phyloP scores from a whole-genome alignment of 2,888 invertebrate species.

The Saturnia pavonia region DNA sequence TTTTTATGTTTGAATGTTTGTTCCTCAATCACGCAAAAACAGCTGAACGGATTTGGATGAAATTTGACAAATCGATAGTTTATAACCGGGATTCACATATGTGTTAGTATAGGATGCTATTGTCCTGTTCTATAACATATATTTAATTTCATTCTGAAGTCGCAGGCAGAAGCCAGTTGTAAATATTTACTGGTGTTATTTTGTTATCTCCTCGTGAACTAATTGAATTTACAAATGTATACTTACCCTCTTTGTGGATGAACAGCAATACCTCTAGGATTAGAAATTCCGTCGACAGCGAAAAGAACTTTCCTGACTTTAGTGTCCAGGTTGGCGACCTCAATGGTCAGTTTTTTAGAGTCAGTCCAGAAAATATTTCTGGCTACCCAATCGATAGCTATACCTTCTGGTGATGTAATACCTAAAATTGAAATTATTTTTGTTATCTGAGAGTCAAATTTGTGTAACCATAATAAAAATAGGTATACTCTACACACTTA shows the following conservation, averaged over 20 bases:
- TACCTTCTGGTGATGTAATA: constrained; percentile 94
- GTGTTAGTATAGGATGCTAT: too few species aligned
- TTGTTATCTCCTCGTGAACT: not conserved
- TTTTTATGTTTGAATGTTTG: too few species aligned
- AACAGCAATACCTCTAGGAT: constrained; percentile 97
- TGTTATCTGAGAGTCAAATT: not conserved
- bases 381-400: constrained; percentile 96
- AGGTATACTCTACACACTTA: constrained; percentile 39
- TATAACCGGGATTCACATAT: too few species aligned
- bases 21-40: too few species aligned
- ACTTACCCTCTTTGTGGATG: constrained; percentile 92
- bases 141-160: too few species aligned
- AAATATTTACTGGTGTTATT: not conserved
- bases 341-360: constrained; percentile 92
- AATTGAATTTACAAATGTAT: not conserved
- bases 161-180: too few species aligned
- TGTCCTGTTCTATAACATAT: too few species aligned
- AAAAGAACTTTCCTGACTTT: constrained; percentile 90
- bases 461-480: constrained; percentile 10
- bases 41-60: too few species aligned
- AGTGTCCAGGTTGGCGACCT: constrained; percentile 92
- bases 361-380: constrained; percentile 98
- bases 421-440: constrained; percentile 65
- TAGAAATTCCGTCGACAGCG: constrained; percentile 86
- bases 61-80: too few species aligned